phyloP scores from a whole-genome alignment of 2,113 vertebrate species.

The Podocnemis expansa region DNA sequence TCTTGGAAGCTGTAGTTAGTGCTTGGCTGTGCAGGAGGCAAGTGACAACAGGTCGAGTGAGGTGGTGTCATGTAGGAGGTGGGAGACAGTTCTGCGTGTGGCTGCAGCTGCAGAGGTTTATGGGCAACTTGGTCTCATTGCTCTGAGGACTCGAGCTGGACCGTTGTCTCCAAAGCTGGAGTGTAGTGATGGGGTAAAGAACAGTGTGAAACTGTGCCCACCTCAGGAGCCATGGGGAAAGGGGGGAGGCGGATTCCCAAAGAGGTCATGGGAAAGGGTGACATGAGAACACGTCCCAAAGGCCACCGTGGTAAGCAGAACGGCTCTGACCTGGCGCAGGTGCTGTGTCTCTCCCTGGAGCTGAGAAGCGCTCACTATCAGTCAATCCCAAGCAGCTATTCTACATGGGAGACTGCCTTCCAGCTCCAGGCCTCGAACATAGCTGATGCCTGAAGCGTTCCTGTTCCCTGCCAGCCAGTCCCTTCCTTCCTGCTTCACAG shows the following conservation, averaged over 20 bases:
- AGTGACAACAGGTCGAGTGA: neutral
- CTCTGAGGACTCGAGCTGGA: neutral
- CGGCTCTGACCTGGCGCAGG: too few species aligned
- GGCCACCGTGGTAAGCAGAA: neutral
- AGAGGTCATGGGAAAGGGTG: neutral
- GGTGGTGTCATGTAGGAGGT: neutral
- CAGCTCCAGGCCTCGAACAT: neutral
- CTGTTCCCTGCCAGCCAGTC: neutral
- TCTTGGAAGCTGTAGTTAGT: neutral
- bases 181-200: neutral
- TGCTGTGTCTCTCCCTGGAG: neutral
- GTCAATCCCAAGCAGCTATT: neutral
- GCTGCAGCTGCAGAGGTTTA: neutral
- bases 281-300: neutral
- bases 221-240: neutral
- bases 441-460: neutral
- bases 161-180: neutral
- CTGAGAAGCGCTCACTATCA: neutral
- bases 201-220: neutral
- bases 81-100: neutral
- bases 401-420: too few species aligned
- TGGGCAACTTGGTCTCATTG: neutral
- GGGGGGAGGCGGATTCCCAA: neutral
- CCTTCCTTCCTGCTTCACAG: neutral
- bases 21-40: neutral